phyloP scores from a whole-genome alignment of 1,140 invertebrate species.

The Ostrea denselamellosa region DNA sequence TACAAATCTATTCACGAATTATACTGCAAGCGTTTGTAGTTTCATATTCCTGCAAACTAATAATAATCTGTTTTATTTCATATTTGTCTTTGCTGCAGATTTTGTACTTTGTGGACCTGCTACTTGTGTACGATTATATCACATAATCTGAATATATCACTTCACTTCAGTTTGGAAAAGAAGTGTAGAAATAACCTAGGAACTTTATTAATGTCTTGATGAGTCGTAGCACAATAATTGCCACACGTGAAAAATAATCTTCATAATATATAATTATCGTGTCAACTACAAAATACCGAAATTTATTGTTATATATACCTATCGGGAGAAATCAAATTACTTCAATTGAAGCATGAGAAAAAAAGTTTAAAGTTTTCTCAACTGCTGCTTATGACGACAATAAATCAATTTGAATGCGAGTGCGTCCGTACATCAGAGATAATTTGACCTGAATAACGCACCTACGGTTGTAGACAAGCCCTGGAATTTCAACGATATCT shows the following conservation, averaged over 20 bases:
- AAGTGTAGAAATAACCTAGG: too few relatives aligned
- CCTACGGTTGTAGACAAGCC: background rate
- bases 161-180: too few relatives aligned
- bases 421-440: background rate
- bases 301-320: background rate
- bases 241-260: too few relatives aligned
- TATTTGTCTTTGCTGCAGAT: too few relatives aligned
- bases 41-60: background rate
- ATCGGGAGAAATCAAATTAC: background rate
- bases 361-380: conserved; percentile 32
- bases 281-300: background rate
- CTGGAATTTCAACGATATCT: background rate
- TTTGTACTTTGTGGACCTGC: too few relatives aligned
- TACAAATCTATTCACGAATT: background rate
- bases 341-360: background rate
- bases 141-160: too few relatives aligned
- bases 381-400: background rate
- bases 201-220: too few relatives aligned
- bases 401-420: background rate
- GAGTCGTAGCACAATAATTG: too few relatives aligned
- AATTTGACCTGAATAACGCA: conserved; percentile 2
- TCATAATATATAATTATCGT: background rate
- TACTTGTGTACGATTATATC: too few relatives aligned
- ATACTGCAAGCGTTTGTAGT: background rate
- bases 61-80: too few relatives aligned